These are phyloP conservation scores for Neolamprologus brichardi DNA, from an alignment of 2,113 vertebrate genomes.

Conservation along the genomic window DNA sequence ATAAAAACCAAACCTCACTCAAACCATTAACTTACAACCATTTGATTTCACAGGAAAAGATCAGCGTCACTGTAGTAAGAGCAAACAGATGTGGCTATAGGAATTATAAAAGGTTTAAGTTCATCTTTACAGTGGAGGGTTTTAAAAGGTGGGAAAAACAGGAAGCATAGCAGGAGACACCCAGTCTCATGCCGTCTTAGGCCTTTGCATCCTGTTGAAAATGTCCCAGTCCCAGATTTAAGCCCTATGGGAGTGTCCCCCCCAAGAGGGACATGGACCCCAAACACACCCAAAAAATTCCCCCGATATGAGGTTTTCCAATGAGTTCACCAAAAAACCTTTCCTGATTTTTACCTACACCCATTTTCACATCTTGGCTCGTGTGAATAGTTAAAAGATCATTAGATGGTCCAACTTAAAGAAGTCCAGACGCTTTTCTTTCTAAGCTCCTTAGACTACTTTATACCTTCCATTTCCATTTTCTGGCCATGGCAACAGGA, in stretches of 20 bases:
- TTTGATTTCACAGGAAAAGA: constrained; percentile 48
- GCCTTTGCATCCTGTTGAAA: background rate
- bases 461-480: background rate
- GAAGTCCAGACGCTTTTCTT: background rate
- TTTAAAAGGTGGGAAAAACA: constrained; percentile 9
- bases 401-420: background rate
- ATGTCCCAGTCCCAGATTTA: background rate
- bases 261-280: background rate
- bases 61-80: constrained; percentile 24
- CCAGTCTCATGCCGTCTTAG: background rate
- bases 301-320: background rate
- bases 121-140: constrained; percentile 14
- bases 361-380: background rate
- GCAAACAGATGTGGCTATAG: background rate
- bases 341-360: background rate
- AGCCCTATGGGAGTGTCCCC: background rate
- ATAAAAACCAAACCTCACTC: background rate
- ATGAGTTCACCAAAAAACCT: background rate
- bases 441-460: background rate
- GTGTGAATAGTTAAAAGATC: background rate
- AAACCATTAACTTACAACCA: constrained; percentile 32
- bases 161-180: background rate
- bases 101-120: constrained; percentile 11
- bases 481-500: background rate
- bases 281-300: background rate